A percentile compares a stretch with the other conserved stretches of the same genome.
Evolutionary conservation across 2,888 invertebrate genomes (phyloP).

Genomic region (Amblyjoppa proteus): DNA sequence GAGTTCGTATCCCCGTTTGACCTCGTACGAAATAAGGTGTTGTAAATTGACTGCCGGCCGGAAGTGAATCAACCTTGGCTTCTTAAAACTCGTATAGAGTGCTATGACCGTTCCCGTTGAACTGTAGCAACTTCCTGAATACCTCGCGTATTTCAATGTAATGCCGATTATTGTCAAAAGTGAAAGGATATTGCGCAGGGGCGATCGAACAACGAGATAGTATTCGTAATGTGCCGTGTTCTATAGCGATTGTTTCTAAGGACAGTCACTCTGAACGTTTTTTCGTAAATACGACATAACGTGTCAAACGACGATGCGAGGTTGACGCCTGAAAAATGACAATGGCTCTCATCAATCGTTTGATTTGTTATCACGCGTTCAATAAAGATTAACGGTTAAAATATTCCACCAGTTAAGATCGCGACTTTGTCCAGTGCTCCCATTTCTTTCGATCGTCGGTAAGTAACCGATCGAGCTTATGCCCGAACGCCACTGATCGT

Average conservation of each 20-base stretch:
- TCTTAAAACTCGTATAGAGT: not conserved
- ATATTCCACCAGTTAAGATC: not conserved
- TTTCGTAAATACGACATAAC: not conserved
- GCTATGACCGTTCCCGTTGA: not conserved
- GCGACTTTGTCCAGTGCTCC: not conserved
- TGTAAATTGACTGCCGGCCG: not conserved
- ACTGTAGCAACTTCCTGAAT: not conserved
- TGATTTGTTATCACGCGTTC: no score
- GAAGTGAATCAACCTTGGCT: not conserved
- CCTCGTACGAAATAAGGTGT: not conserved
- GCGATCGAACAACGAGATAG: conserved; percentile 32
- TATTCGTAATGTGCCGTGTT: not conserved
- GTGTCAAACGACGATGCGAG: no score
- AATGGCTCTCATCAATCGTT: no score
- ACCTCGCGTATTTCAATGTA: not conserved
- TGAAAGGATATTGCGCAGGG: conserved; percentile 20
- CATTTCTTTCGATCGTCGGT: conserved; percentile 5
- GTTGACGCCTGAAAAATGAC: no score
- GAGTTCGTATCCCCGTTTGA: not conserved
- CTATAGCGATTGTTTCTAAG: not conserved
- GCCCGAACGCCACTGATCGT: not conserved
- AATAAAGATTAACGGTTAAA: no score
- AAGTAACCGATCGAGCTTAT: not conserved
- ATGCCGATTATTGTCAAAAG: conserved; percentile 12
- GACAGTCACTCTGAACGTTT: conserved; percentile 7